phyloP scores from a whole-genome alignment of 2,888 invertebrate species.

The Lasioglossum marginatum region DNA sequence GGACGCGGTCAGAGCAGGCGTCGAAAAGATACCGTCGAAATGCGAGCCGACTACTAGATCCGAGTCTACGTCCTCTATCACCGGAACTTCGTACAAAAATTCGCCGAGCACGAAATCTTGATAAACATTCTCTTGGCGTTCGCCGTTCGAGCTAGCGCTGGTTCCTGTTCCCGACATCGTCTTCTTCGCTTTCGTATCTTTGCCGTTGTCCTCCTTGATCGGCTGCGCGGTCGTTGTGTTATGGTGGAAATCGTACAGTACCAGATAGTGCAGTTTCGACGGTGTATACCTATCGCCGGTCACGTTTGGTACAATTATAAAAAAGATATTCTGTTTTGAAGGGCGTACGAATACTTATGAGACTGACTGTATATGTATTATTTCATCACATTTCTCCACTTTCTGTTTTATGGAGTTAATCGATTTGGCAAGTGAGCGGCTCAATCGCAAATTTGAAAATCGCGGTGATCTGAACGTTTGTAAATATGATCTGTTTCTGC shows the following conservation, averaged over 20 bases:
- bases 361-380: too few relatives aligned
- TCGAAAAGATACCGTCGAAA: constrained; percentile 77
- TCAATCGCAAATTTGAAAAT: too few relatives aligned
- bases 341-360: too few relatives aligned
- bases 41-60: constrained; percentile 81
- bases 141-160: constrained; percentile 85
- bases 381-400: too few relatives aligned
- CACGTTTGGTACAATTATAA: too few relatives aligned
- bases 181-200: constrained; percentile 84
- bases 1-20: constrained; percentile 77
- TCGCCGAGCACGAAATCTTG: constrained; percentile 83
- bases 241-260: constrained; percentile 90
- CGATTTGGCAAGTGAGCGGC: too few relatives aligned
- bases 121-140: constrained; percentile 82
- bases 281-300: constrained; percentile 80
- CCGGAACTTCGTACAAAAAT: constrained; percentile 82
- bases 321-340: too few relatives aligned
- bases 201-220: constrained; percentile 82
- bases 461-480: not conserved
- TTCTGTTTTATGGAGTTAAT: too few relatives aligned
- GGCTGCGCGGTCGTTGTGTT: constrained; percentile 85
- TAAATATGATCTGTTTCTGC: not conserved
- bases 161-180: constrained; percentile 85
- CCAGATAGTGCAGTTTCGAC: constrained; percentile 85
- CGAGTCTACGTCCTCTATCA: constrained; percentile 83